A percentile compares a stretch with the other conserved stretches of the same genome.
These are phyloP conservation scores for Stictonetta naevosa DNA, from an alignment of 2,113 vertebrate species.

Conservation along the genomic window DNA sequence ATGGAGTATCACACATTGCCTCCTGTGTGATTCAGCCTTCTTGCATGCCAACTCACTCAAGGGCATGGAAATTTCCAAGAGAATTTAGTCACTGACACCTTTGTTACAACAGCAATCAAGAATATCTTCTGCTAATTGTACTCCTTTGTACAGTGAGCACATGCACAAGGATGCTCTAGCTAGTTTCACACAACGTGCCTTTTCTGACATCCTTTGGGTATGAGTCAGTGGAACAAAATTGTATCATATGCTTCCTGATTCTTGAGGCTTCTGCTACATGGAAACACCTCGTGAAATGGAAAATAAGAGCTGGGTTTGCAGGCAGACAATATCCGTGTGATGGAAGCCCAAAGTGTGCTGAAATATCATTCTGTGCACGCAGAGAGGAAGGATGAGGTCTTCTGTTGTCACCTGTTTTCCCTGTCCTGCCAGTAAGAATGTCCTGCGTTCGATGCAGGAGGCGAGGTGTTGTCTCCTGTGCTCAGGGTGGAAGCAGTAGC, in stretches of 20 bases:
- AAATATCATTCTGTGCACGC: not conserved
- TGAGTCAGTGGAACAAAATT: not conserved
- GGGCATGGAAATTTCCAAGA: not conserved
- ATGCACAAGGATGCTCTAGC: not conserved
- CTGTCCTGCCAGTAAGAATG: not conserved
- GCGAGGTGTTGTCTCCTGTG: not conserved
- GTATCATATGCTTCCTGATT: not conserved
- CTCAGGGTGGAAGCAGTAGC: not conserved
- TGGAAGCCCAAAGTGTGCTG: not conserved
- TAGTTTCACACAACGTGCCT: fast-evolving
- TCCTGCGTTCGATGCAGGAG: not conserved
- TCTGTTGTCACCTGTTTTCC: not conserved
- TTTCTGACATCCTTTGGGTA: not conserved
- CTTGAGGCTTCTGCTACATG: not conserved
- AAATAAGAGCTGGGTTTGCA: not conserved
- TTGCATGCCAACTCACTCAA: not conserved
- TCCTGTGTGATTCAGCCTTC: no score
- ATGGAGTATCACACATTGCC: fast-evolving
- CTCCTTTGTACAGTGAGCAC: not conserved
- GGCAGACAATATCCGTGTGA: not conserved
- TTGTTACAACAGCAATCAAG: fast-evolving
- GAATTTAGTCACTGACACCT: not conserved
- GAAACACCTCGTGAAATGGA: not conserved
- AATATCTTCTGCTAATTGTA: not conserved
- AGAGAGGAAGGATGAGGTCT: not conserved